phyloP scores from a whole-genome alignment of 1,140 invertebrate species.

The Macrosteles quadrilineatus region DNA sequence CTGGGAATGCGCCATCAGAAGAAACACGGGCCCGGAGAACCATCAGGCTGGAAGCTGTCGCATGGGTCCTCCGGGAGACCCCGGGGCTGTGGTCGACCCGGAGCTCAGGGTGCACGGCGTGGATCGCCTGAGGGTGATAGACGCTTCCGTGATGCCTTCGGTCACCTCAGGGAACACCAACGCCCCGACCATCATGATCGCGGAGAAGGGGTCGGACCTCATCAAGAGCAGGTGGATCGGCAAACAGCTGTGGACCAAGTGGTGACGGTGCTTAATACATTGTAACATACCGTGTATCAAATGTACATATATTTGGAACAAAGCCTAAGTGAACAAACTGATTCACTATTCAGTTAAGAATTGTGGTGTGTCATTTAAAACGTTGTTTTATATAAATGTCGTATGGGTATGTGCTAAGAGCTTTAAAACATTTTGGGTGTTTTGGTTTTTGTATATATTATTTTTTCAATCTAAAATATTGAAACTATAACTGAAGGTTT shows the following conservation, averaged over 20 bases:
- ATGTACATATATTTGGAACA: too few relatives aligned
- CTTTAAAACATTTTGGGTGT: too few relatives aligned
- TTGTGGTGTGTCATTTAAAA: too few relatives aligned
- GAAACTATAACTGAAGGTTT: too few relatives aligned
- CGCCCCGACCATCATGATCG: constrained; percentile 82
- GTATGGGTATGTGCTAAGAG: too few relatives aligned
- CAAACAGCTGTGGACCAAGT: constrained; percentile 41
- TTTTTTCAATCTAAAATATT: too few relatives aligned
- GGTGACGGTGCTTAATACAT: too few relatives aligned
- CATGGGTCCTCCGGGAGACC: constrained; percentile 72
- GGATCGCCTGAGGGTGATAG: constrained; percentile 68
- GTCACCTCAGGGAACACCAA: constrained; percentile 79
- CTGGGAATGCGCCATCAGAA: constrained; percentile 76
- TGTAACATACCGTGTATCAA: too few relatives aligned
- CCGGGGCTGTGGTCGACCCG: constrained; percentile 69
- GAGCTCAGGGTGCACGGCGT: constrained; percentile 68
- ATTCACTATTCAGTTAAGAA: too few relatives aligned
- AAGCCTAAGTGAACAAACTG: too few relatives aligned
- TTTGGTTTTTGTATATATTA: too few relatives aligned
- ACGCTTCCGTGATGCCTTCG: constrained; percentile 77
- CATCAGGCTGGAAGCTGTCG: constrained; percentile 82
- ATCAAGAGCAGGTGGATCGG: constrained; percentile 68
- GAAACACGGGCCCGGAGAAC: constrained; percentile 78
- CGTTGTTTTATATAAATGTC: too few relatives aligned
- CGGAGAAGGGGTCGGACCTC: constrained; percentile 76